Evolutionary conservation across 1,140 invertebrate species (phyloP).

Genomic region (Bradysia coprophila): DNA sequence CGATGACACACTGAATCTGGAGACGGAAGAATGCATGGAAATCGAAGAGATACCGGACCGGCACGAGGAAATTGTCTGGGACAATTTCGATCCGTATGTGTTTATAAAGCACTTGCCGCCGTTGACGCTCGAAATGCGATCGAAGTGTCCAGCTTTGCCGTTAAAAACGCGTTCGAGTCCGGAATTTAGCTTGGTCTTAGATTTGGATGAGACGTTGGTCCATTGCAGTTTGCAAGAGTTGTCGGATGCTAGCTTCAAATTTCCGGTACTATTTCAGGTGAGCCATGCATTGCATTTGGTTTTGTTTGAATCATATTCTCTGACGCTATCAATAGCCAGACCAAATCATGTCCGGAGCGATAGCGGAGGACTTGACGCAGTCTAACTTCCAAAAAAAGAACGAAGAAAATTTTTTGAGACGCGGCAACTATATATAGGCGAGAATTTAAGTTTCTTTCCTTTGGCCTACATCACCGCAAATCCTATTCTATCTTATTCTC

Average conservation of each 20-base stretch:
- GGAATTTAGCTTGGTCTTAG: constrained; percentile 70
- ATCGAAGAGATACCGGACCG: constrained; percentile 28
- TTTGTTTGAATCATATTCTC: too few species aligned
- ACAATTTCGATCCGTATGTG: constrained; percentile 72
- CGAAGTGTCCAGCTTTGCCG: constrained; percentile 75
- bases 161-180: constrained; percentile 85
- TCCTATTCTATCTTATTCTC: too few species aligned
- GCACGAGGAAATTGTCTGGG: constrained; percentile 46
- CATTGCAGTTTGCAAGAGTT: constrained; percentile 89
- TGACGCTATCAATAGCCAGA: too few species aligned
- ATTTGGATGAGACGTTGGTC: constrained; percentile 81
- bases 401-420: too few species aligned
- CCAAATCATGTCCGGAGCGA: too few species aligned
- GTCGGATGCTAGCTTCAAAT: constrained; percentile 79
- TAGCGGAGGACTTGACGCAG: too few species aligned
- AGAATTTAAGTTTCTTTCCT: too few species aligned
- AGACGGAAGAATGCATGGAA: constrained; percentile 29
- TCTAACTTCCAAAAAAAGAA: too few species aligned
- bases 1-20: too few species aligned
- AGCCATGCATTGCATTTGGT: background rate
- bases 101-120: constrained; percentile 87
- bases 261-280: constrained; percentile 84
- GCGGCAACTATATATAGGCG: too few species aligned
- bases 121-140: constrained; percentile 66
- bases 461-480: too few species aligned